Base-by-base conservation (phyloP, 2,888 invertebrate genomes). In the Drosophila nigricruria region DNA sequence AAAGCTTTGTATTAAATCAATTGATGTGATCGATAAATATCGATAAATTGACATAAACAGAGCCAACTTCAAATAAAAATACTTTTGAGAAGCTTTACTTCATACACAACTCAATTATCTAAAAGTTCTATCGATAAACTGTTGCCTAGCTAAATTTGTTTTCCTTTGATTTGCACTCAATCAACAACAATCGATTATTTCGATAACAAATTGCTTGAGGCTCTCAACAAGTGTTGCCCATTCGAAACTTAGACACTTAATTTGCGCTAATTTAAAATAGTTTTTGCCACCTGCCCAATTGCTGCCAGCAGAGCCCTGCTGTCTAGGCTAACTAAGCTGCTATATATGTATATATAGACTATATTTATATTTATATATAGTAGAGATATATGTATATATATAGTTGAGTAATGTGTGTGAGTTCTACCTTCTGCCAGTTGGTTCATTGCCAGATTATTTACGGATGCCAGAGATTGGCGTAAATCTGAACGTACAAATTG, bases 391-490 rank as follows among this genome's bases (percentile, higher is more conserved):
- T n/a, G 30, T 30, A 30, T 47, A 32, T 12, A 18, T 25, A 23
- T 23, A 20, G 32, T 16, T 30, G 49, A 30, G 23, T 45, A 57
- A 54, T 54, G 62, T 73, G 67, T 49, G 58, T 58, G 62, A 61
- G 54, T 52, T 66, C 45, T 62, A 61, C 57, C 65, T 53, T 52
- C 34, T 34, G 56, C 58, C 61, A 74, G 45, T 76, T 76, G 76
- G 76, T 76, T 71, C 70, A 75, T 75, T 75, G 76, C 76, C 76
- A 74, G 73, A 73, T 53, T 60, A 69, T 66, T 52, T 65, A 50
- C 38, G 45, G 27, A 40, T 61, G 77, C 40, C 32, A 66, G 54
- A 66, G 45, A 75, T 75, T 50, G 59, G 60, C 60, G 49, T 30
- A 66, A 52, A 68, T 52, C 62, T 72, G 20, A 34, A 40, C 38